Base-by-base conservation (phyloP, 2,888 invertebrate species). In the Zonitis immaculata region DNA sequence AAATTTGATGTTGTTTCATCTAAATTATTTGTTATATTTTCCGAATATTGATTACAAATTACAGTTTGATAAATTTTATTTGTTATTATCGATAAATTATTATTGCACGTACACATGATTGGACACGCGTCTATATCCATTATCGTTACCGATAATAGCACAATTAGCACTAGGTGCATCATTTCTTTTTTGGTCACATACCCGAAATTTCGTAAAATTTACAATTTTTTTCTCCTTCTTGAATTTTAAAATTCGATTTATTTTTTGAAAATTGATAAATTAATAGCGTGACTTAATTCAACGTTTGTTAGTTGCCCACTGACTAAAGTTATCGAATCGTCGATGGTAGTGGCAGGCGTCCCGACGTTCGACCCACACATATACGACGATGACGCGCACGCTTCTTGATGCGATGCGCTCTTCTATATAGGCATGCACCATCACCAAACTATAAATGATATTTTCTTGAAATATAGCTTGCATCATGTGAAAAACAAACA, bases 151-250 rank as follows among this genome's bases (percentile, higher is more conserved):
- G 67, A 66, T 51, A 73, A 64, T 61, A 67, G 63, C 59, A 73
- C 60, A 64, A 70, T 54, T 57, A 71, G 63, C 58, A 63, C 62
- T 64, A 66, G 59, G 62, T 69, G 68, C 68, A 68, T 69, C 72
- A 73, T 71, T 60, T 61, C 61, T 46, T 57, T 65, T 51, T 39
- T 57, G 51, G 52, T 64, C 64, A 64, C 66, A 65, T 64, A 49
- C 54, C 56, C 56, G 57, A 47, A 28, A 27, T 32, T 27, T 42
- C 44, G n/a, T n/a, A n/a, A n/a, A n/a, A n/a, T n/a, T n/a, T 42
- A 42, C 30, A 30, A 30, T 12, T 30, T 30, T 49, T 52, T 50
- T 43, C n/a, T n/a, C n/a, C n/a, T n/a, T n/a, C n/a, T n/a, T n/a
- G n/a, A n/a, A n/a, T n/a, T n/a, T n/a, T n/a, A n/a, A n/a, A n/a